Base-by-base conservation (phyloP, 2,113 vertebrate species). In the Zosterops hypoxanthus region DNA sequence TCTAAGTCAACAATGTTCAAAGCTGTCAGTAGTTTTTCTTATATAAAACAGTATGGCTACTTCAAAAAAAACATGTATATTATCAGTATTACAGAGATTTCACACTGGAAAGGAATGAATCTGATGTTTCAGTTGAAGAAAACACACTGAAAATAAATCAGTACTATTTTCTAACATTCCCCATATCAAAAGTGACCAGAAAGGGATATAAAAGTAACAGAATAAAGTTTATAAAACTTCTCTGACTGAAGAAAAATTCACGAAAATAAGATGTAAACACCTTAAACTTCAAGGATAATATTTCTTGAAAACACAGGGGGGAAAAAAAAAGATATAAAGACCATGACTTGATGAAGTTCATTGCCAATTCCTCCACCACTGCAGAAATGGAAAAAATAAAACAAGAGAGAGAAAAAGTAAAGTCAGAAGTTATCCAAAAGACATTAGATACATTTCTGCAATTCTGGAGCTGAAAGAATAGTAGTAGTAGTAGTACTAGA, bases 331-430 rank as follows among this genome's bases (percentile, higher is more conserved):
- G 3, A 52, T 44, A 44, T 28, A 36, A 47, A 18, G 28, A 55
- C 17, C 3, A 1, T 29, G 26, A 69, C 39, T 50, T 22, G 17
- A 50, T 60, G 17, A 65, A 36, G 25, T 6, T 55, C 64, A 59
- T 11, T 9, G 34, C 25, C 7, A 63, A 42, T 8, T 65, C 6
- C 21, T 18, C 10, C 29, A 56, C 8, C 26, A 50, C 0, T 1
- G 1, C 77, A 60, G 39, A 60, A 69, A 11, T 2, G 5, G 8
- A 26, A 63, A 49, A 88, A 44, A 18, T 11, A 57, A 57, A 49
- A 57, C 4, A 18, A 22, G 12, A 39, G 4, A 50, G 7, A 47
- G 47, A 65, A 70, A 36, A 52, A 4, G 11, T n/a, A 3, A 56
- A 86, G 22, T 12, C 7, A 53, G 13, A 61, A 66, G 34, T 68